A percentile compares a stretch with the other conserved stretches of the same genome.
These are phyloP conservation scores for Montipora capitata DNA, from an alignment of 92 coral and sea anemone genomes.

Conservation along the genomic window DNA sequence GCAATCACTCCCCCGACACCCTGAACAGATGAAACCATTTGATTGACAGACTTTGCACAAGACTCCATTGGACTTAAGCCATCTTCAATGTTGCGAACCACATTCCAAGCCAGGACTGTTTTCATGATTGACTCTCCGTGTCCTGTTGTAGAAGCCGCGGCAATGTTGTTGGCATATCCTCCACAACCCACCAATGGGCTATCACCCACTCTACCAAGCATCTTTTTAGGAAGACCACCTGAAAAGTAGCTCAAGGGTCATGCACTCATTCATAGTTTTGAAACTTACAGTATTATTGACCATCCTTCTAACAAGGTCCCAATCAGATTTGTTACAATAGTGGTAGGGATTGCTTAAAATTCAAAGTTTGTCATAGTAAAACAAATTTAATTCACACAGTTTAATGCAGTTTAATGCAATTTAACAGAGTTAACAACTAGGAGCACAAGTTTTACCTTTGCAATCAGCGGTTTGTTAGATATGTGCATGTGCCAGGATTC, in stretches of 20 bases:
- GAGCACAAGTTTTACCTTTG: no score
- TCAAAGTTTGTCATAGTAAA: no score
- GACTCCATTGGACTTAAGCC: slow-evolving; percentile 49
- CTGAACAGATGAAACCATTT: slow-evolving; percentile 45
- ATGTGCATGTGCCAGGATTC: no score
- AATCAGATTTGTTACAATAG: no score
- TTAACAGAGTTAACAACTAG: no score
- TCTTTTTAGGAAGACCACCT: slow-evolving; percentile 73
- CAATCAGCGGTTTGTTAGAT: no score
- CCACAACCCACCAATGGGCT: slow-evolving; percentile 73
- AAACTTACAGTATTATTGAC: neutral
- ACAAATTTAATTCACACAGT: no score
- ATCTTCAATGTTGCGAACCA: slow-evolving; percentile 55
- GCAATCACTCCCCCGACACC: slow-evolving; percentile 57
- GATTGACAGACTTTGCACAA: slow-evolving; percentile 54
- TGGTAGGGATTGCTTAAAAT: no score
- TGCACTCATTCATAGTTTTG: neutral
- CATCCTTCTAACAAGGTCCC: neutral
- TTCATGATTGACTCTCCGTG: slow-evolving; percentile 75
- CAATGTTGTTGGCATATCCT: slow-evolving; percentile 71
- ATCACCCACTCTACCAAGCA: slow-evolving; percentile 75
- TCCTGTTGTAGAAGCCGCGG: slow-evolving; percentile 68
- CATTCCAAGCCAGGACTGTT: slow-evolving; percentile 69
- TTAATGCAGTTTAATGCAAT: no score
- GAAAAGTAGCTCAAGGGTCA: neutral